These are phyloP conservation scores for Strix occidentalis DNA, from an alignment of 2,797 vertebrate species.

Conservation along the genomic window DNA sequence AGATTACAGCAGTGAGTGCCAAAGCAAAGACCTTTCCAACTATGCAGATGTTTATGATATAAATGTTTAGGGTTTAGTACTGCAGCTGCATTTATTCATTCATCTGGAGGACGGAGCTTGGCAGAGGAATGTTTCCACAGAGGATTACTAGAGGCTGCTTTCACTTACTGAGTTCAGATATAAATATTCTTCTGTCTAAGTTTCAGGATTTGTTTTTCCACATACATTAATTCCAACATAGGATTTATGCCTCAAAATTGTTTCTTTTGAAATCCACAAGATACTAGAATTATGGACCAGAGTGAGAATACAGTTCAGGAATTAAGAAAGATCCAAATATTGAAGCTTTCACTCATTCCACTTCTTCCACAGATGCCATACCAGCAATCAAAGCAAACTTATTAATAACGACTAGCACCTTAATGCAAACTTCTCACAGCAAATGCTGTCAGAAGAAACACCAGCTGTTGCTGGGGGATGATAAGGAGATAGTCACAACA, in stretches of 20 bases:
- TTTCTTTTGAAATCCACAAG: neutral
- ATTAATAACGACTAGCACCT: neutral
- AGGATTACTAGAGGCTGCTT: neutral
- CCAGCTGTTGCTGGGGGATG: neutral
- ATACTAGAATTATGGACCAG: neutral
- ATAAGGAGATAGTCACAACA: neutral
- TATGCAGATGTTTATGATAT: neutral
- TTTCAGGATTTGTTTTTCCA: neutral
- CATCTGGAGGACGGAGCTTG: neutral
- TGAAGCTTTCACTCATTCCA: neutral
- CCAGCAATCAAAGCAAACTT: neutral
- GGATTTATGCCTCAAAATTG: neutral
- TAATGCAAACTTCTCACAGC: neutral
- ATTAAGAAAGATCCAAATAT: neutral
- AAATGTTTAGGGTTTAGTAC: neutral
- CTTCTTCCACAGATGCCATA: neutral
- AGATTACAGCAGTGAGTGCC: neutral
- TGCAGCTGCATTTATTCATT: neutral
- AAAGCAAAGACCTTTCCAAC: neutral
- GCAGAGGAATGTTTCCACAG: neutral
- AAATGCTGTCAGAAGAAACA: neutral
- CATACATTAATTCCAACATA: neutral
- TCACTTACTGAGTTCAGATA: neutral
- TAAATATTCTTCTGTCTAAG: neutral
- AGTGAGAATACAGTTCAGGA: neutral